phyloP scores from a whole-genome alignment of 2,888 invertebrate genomes.

The Sabatieria punctata region DNA sequence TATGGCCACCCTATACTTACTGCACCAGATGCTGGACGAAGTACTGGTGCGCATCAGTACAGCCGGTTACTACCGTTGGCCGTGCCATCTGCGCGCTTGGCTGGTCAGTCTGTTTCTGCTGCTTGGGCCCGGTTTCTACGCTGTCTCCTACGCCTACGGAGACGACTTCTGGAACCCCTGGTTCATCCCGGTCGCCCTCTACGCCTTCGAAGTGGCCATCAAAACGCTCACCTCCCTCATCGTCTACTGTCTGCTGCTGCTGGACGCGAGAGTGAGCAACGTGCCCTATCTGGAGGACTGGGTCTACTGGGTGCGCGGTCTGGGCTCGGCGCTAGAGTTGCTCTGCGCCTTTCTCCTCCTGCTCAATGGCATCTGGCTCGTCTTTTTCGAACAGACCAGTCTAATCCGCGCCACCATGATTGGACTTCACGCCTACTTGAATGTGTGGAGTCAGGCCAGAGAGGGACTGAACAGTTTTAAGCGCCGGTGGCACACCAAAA shows the following conservation, averaged over 20 bases:
- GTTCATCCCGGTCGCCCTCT: not conserved
- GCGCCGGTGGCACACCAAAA: constrained; percentile 34
- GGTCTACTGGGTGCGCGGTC: too few relatives aligned
- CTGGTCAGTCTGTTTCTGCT: not conserved
- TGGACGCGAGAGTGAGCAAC: too few relatives aligned
- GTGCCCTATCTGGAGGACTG: too few relatives aligned
- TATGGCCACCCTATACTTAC: not conserved
- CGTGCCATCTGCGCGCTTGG: not conserved
- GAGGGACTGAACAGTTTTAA: constrained; percentile 39
- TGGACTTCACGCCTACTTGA: constrained; percentile 39
- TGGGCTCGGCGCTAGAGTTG: too few relatives aligned
- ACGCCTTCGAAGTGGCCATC: not conserved
- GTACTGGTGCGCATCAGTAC: not conserved
- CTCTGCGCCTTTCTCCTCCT: constrained; percentile 80
- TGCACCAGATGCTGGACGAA: not conserved
- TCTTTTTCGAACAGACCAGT: constrained; percentile 81
- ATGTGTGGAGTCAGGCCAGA: constrained; percentile 39
- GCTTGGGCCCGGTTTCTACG: not conserved
- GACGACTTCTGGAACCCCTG: constrained; percentile 1
- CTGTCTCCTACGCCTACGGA: not conserved
- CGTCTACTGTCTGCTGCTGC: too few relatives aligned
- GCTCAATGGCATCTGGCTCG: constrained; percentile 80
- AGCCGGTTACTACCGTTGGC: not conserved
- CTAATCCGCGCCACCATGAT: constrained; percentile 55
- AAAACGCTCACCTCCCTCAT: too few relatives aligned